These are phyloP conservation scores for Drosophila siamana DNA, from an alignment of 2,888 invertebrate species.

Conservation along the genomic window DNA sequence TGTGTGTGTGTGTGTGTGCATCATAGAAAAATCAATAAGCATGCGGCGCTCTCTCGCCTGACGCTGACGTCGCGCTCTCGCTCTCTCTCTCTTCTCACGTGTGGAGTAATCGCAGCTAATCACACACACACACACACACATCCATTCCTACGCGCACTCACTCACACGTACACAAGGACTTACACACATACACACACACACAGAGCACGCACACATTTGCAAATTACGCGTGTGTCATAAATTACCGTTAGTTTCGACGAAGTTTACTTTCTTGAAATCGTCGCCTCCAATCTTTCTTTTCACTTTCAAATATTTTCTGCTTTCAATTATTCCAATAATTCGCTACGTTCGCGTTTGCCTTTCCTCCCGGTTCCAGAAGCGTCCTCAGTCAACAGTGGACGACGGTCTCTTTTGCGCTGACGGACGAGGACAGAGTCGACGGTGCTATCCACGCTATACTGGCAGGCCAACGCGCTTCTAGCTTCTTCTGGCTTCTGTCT, in stretches of 20 bases:
- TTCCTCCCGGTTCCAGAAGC: background rate
- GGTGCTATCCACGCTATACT: background rate
- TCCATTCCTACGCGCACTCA: background rate
- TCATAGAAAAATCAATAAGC: conserved; percentile 65
- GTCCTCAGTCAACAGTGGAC: background rate
- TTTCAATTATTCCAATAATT: background rate
- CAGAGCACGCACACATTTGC: conserved; percentile 1
- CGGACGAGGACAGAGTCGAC: background rate
- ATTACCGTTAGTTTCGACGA: conserved; percentile 51
- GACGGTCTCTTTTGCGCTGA: background rate
- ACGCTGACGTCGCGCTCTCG: conserved; percentile 20
- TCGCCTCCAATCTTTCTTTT: background rate
- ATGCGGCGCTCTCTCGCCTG: conserved; percentile 27
- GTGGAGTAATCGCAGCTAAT: conserved; percentile 35
- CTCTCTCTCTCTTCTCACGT: conserved; percentile 35
- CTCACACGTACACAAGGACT: background rate
- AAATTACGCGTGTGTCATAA: conserved; percentile 13
- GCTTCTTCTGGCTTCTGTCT: background rate
- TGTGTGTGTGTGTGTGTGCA: conserved; percentile 24
- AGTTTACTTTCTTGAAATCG: conserved; percentile 5
- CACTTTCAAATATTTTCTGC: background rate
- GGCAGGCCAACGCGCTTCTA: conserved; percentile 1
- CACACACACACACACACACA: conserved; percentile 19
- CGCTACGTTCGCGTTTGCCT: background rate
- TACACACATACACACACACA: conserved; percentile 16